These are phyloP conservation scores for Drosophila picticornis DNA, from an alignment of 2,888 invertebrate genomes.

Conservation along the genomic window DNA sequence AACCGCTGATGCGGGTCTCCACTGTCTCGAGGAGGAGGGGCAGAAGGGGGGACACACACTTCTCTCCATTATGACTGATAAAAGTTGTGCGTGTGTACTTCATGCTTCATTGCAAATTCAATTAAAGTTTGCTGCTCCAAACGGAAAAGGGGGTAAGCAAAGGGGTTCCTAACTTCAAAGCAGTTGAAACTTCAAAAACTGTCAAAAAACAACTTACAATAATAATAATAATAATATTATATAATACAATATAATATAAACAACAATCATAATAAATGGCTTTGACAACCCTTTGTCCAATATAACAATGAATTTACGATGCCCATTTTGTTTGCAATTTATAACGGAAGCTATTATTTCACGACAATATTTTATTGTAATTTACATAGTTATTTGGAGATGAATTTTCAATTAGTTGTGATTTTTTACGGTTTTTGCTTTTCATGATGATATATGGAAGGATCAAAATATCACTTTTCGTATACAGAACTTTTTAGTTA, in stretches of 20 bases:
- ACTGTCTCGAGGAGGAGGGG: constrained; percentile 1
- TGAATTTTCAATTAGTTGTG: not conserved
- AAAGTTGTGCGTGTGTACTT: constrained; percentile 64
- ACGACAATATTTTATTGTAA: not conserved
- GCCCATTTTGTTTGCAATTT: constrained; percentile 1
- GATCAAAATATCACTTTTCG: not conserved
- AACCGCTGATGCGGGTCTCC: constrained; percentile 42
- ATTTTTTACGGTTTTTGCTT: not conserved
- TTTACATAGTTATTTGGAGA: not conserved
- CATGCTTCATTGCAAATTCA: constrained; percentile 81
- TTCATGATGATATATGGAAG: not conserved
- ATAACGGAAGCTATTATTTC: constrained; percentile 2
- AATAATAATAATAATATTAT: constrained; percentile 33
- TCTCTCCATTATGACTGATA: constrained; percentile 55
- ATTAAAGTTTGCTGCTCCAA: constrained; percentile 72
- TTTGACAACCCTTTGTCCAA: constrained; percentile 33
- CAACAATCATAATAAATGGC: constrained; percentile 32
- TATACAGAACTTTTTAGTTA: not conserved
- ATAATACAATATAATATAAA: constrained; percentile 16
- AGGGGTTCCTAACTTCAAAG: not conserved
- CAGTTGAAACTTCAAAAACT: constrained; percentile 24
- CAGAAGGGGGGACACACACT: not conserved
- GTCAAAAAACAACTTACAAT: not conserved
- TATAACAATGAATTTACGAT: constrained; percentile 19
- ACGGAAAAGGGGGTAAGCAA: not conserved